Percentiles rank a stretch among this genome's conserved stretches.
These are phyloP conservation scores for Leptinotarsa peninsularis DNA, from an alignment of 2,888 invertebrate species.

Conservation along the genomic window DNA sequence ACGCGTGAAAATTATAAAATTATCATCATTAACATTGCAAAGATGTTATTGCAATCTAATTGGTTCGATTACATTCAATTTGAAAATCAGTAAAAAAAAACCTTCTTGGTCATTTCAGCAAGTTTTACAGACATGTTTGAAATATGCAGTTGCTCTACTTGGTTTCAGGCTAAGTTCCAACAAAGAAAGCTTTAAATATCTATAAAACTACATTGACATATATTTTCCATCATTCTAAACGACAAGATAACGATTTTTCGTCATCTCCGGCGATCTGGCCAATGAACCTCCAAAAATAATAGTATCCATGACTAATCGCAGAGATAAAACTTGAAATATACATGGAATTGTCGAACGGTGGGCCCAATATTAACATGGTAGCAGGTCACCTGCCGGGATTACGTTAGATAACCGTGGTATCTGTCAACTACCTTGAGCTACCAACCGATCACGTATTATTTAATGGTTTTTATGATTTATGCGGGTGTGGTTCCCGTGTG, in stretches of 20 bases:
- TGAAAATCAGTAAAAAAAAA: too few species aligned
- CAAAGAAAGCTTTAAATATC: too few species aligned
- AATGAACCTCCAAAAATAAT: not conserved
- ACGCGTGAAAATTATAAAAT: too few species aligned
- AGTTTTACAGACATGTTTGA: not conserved
- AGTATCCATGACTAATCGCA: not conserved
- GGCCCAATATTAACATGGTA: constrained; percentile 53
- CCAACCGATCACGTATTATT: constrained; percentile 58
- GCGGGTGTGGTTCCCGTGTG: constrained; percentile 53
- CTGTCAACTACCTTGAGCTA: constrained; percentile 60
- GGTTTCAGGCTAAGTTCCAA: not conserved
- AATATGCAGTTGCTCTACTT: not conserved
- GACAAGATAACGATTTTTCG: not conserved
- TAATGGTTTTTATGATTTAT: constrained; percentile 59
- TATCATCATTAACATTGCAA: too few species aligned
- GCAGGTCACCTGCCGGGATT: constrained; percentile 56
- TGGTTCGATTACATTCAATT: too few species aligned
- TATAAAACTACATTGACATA: not conserved
- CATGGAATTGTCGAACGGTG: constrained; percentile 7
- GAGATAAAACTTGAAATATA: constrained; percentile 8
- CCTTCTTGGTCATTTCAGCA: too few species aligned
- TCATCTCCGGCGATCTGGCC: not conserved
- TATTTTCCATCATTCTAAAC: not conserved
- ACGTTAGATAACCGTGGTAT: constrained; percentile 57
- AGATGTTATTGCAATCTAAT: too few species aligned